These are phyloP conservation scores for Nothocercus julius DNA, from an alignment of 2,113 vertebrate species.

Conservation along the genomic window DNA sequence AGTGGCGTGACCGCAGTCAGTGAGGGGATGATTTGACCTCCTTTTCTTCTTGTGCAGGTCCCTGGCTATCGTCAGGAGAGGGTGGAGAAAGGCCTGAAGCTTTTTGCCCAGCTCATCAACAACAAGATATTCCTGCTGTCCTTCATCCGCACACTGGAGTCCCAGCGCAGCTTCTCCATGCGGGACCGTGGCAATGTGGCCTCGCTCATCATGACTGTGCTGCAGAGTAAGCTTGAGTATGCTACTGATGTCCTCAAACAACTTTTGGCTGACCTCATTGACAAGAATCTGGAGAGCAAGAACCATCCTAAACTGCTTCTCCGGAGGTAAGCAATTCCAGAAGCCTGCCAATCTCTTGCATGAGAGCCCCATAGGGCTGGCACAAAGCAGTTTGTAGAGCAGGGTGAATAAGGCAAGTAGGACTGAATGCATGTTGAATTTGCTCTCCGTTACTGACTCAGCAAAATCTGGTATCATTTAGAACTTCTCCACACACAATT, in stretches of 20 bases:
- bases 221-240: conserved; percentile 97
- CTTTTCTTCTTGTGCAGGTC: conserved; percentile 77
- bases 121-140: conserved; percentile 95
- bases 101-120: conserved; percentile 97
- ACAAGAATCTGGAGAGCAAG: conserved; percentile 99
- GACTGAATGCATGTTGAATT: not conserved
- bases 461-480: not conserved
- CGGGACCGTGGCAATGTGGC: conserved; percentile 96
- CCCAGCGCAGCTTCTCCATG: conserved; percentile 98
- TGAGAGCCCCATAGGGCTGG: not conserved
- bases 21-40: not conserved
- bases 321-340: conserved; percentile 82
- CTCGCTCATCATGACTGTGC: conserved; percentile 95
- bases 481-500: not conserved
- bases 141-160: conserved; percentile 96
- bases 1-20: fast-evolving
- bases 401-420: not conserved
- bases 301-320: conserved; percentile 97
- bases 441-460: not conserved
- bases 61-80: conserved; percentile 96
- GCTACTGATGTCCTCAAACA: conserved; percentile 97
- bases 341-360: not conserved
- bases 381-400: not conserved
- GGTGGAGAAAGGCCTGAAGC: conserved; percentile 95
- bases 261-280: conserved; percentile 95